Evolutionary conservation across 2,888 invertebrate genomes (phyloP), one percentile per base, ranked within the genome.

Genomic region (Diarsia dahlii): DNA sequence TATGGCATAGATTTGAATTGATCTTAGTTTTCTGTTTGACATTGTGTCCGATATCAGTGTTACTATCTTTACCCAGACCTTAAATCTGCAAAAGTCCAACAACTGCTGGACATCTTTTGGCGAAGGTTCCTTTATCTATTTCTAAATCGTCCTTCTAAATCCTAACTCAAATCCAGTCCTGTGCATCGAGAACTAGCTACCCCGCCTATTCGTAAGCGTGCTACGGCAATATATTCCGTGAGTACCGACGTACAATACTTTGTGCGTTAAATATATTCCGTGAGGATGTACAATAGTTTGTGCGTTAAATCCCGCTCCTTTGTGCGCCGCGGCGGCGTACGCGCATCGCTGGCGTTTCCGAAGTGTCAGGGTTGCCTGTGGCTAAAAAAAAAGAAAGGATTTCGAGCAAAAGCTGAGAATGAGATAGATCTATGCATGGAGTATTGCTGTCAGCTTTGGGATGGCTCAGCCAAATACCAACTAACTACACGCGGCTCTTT

Each of bases 231-330:
- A 92, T 91, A 92, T 90, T 91, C 91, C 90, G 87, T 87, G 90
- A 91, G 91, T 18, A 58, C 58, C 58, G 90, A 91, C 90, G 89
- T 89, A 92, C 91, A 91, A 92, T 92, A 91, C 89, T 89, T 88
- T 88, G 91, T 87, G 85, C 84, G 88, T 87, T 87, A 85, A 91
- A 92, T 92, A 92, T 91, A 92, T 90, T 91, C 91, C 90, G 87
- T 87, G 90, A 91, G 91, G 91, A 91, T 90, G 89, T 89, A 92
- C 91, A 91, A 92, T 92, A 91, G 88, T 89, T 88, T 88, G 91
- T 87, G 85, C 84, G 88, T 87, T 87, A 85, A 86, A 84, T 87
- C 86, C 84, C 78, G 89, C 88, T 90, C 89, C 91, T 93, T 91
- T 93, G 92, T 93, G 89, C 84, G 84, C 78, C 69, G 84, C 87